A percentile compares a stretch with the other conserved stretches of the same genome.
phyloP scores from a whole-genome alignment of 2,888 invertebrate genomes.

The Acleris holmiana region DNA sequence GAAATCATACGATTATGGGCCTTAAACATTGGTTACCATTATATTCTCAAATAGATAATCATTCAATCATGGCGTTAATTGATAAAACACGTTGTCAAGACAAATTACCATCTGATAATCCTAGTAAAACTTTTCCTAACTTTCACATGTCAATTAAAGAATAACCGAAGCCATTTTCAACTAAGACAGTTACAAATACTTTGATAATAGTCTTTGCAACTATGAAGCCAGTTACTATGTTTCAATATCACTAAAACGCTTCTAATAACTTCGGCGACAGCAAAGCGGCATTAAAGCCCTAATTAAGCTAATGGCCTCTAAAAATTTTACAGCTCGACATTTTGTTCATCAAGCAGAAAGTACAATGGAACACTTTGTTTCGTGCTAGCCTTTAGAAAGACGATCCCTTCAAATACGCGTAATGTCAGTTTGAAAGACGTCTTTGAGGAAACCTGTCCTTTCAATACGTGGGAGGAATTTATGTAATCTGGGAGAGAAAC shows the following conservation, averaged over 20 bases:
- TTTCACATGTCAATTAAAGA: too few species aligned
- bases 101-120: too few species aligned
- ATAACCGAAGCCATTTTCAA: too few species aligned
- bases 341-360: conserved; percentile 17
- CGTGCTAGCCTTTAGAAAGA: conserved; percentile 43
- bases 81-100: too few species aligned
- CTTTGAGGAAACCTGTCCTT: conserved; percentile 39
- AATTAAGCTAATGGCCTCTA: conserved; percentile 30
- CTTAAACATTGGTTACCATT: too few species aligned
- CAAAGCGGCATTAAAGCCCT: conserved; percentile 26
- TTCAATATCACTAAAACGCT: conserved; percentile 18
- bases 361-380: conserved; percentile 45
- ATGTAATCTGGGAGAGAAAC: conserved; percentile 3
- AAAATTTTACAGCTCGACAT: conserved; percentile 21
- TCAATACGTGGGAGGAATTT: conserved; percentile 51
- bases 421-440: conserved; percentile 44
- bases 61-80: too few species aligned
- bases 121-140: too few species aligned
- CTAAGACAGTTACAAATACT: neutral
- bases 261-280: conserved; percentile 12
- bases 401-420: conserved; percentile 33
- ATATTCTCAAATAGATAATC: too few species aligned
- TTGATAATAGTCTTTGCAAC: neutral
- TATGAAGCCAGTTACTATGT: conserved; percentile 10
- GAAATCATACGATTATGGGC: too few species aligned